These are phyloP conservation scores for Acanthochromis polyacanthus DNA, from an alignment of 2,113 vertebrate species.

Conservation along the genomic window DNA sequence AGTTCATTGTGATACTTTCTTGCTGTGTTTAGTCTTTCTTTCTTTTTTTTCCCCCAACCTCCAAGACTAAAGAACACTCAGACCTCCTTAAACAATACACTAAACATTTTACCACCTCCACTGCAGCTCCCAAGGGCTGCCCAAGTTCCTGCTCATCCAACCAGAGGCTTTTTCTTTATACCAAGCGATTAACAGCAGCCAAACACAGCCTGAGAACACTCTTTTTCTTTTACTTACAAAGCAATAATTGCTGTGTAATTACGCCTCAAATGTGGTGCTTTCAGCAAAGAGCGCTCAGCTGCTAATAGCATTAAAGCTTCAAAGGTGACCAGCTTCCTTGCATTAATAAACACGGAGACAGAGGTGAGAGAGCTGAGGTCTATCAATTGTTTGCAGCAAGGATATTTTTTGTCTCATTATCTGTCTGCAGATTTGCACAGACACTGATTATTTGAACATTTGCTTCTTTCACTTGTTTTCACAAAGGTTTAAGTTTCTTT, in stretches of 20 bases:
- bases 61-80: too few relatives aligned
- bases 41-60: too few relatives aligned
- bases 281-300: background rate
- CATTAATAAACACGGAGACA: background rate
- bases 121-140: background rate
- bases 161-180: background rate
- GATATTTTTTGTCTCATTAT: too few relatives aligned
- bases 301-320: conserved; percentile 21
- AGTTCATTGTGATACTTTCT: too few relatives aligned
- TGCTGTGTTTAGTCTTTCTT: too few relatives aligned
- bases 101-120: background rate
- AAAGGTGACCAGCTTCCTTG: conserved; percentile 11
- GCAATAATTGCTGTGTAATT: conserved; percentile 42
- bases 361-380: background rate
- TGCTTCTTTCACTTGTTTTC: too few relatives aligned
- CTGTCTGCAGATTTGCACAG: background rate
- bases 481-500: background rate
- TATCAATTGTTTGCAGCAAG: background rate
- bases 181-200: background rate
- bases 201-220: background rate
- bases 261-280: conserved; percentile 1
- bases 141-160: background rate
- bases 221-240: conserved; percentile 4
- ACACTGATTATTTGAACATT: background rate
- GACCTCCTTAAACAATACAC: background rate